phyloP scores from a whole-genome alignment of 37 sponge, comb jelly and placozoan genomes.

The Chondrosia reniformis region DNA sequence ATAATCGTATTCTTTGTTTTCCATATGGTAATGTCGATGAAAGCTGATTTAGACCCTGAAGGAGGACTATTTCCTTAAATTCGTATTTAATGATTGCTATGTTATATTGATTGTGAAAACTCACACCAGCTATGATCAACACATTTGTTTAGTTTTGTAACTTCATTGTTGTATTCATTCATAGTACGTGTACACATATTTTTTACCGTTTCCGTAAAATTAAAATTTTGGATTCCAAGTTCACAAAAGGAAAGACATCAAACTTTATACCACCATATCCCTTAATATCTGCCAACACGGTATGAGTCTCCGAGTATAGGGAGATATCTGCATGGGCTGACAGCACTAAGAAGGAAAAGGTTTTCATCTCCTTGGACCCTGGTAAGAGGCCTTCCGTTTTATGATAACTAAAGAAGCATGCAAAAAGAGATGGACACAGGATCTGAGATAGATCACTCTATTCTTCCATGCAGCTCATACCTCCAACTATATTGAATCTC shows the following conservation, averaged over 20 bases:
- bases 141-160: too few species aligned
- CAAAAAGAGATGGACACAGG: not conserved
- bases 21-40: too few species aligned
- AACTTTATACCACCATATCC: conserved; percentile 22
- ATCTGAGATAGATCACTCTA: not conserved
- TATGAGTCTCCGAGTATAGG: conserved; percentile 30
- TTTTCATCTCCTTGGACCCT: conserved; percentile 8
- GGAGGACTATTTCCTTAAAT: too few species aligned
- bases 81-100: too few species aligned
- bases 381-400: conserved; percentile 57
- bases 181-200: too few species aligned
- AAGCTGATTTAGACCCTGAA: too few species aligned
- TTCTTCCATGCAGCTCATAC: not conserved
- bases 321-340: conserved; percentile 27
- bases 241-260: not conserved
- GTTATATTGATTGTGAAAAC: too few species aligned
- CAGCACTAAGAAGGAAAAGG: conserved; percentile 36
- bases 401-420: conserved; percentile 47
- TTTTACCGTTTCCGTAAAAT: not conserved
- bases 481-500: not conserved
- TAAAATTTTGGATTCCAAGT: not conserved
- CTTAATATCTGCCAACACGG: conserved; percentile 17
- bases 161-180: too few species aligned
- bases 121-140: too few species aligned
- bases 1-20: too few species aligned